These are phyloP conservation scores for Phengaris arion DNA, from an alignment of 2,888 invertebrate genomes.

Conservation along the genomic window DNA sequence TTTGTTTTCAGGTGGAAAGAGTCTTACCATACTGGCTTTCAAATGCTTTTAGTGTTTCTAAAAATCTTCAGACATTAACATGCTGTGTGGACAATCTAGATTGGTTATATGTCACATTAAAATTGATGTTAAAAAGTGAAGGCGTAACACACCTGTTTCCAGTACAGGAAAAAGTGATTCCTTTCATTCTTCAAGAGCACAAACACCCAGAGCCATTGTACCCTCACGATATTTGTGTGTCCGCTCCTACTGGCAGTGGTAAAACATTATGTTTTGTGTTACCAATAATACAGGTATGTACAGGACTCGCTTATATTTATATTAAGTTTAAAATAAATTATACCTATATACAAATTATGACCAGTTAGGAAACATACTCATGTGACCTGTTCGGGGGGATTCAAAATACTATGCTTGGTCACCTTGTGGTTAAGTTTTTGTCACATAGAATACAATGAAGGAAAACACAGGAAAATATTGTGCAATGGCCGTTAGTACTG, in stretches of 20 bases:
- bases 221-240: constrained; percentile 95
- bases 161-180: constrained; percentile 88
- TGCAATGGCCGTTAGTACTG: too few species aligned
- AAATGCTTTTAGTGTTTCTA: constrained; percentile 88
- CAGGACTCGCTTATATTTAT: too few species aligned
- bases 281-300: constrained; percentile 88
- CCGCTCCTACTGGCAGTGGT: constrained; percentile 98
- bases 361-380: too few species aligned
- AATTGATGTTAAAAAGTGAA: constrained; percentile 82
- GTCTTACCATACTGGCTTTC: constrained; percentile 93
- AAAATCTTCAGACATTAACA: constrained; percentile 81
- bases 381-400: too few species aligned
- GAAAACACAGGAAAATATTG: too few species aligned
- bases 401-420: too few species aligned
- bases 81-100: constrained; percentile 77
- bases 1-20: constrained; percentile 81
- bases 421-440: too few species aligned
- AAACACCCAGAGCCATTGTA: constrained; percentile 81
- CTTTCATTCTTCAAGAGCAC: constrained; percentile 85
- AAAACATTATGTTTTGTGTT: constrained; percentile 97
- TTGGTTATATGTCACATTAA: constrained; percentile 82
- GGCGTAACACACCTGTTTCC: constrained; percentile 90
- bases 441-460: too few species aligned
- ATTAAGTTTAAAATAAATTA: too few species aligned
- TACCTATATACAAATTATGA: too few species aligned